A percentile compares a stretch with the other conserved stretches of the same genome.
Conservation (phyloP, 35 echinoderm and acorn worm genomes). For the Nesometra sesokonis region DNA sequence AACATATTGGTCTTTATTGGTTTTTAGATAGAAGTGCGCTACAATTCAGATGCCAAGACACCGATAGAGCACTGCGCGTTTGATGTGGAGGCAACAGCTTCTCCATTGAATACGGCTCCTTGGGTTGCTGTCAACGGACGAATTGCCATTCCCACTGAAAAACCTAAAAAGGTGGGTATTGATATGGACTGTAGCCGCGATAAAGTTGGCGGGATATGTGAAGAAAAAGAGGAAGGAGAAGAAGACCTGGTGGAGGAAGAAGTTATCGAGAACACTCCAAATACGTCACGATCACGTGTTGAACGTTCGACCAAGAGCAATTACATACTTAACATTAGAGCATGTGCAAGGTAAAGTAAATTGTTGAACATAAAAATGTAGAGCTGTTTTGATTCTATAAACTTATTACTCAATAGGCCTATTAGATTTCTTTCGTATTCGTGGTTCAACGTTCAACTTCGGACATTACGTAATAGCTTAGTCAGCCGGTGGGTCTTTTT, state of each 20-base stretch:
- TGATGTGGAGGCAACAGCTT: not conserved
- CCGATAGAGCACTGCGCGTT: not conserved
- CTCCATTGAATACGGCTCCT: not conserved
- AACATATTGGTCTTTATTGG: not conserved
- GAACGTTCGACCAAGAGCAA: not conserved
- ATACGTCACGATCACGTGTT: not conserved
- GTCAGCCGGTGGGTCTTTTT: no score
- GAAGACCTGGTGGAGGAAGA: no score
- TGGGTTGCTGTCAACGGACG: not conserved
- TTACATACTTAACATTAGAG: not conserved
- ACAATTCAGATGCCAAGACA: not conserved
- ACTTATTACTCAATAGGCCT: no score
- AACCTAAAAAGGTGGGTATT: not conserved
- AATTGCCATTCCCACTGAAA: not conserved
- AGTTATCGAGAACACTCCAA: not conserved
- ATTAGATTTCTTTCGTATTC: no score
- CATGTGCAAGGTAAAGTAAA: not conserved
- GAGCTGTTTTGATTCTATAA: no score
- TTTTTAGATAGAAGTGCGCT: constrained; percentile 5
- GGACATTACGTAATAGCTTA: no score
- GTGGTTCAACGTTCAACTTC: no score
- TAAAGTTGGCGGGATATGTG: not conserved
- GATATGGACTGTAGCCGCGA: not conserved
- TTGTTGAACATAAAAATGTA: no score
- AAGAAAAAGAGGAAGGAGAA: no score